Conservation (phyloP, 2,797 vertebrate genomes). For the Danio aesculapii region DNA sequence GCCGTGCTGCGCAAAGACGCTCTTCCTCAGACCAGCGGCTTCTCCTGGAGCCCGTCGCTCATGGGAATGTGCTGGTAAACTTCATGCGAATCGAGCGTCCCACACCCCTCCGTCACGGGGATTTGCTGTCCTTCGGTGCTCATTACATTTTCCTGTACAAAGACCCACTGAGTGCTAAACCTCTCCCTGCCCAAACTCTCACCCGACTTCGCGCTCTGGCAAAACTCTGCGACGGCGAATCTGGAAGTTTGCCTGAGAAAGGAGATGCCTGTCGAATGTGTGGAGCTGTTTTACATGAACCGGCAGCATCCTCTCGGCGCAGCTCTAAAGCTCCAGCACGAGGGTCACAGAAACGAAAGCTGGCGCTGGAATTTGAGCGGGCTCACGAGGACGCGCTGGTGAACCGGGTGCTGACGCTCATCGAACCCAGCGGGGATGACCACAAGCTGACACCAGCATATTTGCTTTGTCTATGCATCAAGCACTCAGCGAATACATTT, state of each 20-base stretch:
- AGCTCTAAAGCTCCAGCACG: slow-evolving; percentile 45
- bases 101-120: slow-evolving; percentile 87
- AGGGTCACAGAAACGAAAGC: slow-evolving; percentile 78
- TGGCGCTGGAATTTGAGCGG: slow-evolving; percentile 89
- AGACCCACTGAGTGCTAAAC: slow-evolving; percentile 87
- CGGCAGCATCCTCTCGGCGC: not conserved
- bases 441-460: slow-evolving; percentile 93
- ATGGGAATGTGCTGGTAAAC: slow-evolving; percentile 86
- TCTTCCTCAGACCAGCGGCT: slow-evolving; percentile 71
- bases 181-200: slow-evolving; percentile 85
- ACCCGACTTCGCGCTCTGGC: slow-evolving; percentile 82
- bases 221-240: slow-evolving; percentile 69
- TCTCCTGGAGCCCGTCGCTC: slow-evolving; percentile 86
- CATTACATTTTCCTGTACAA: slow-evolving; percentile 96
- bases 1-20: slow-evolving; percentile 68
- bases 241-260: slow-evolving; percentile 42
- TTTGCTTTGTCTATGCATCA: slow-evolving; percentile 93
- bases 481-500: slow-evolving; percentile 89
- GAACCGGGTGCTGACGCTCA: slow-evolving; percentile 87
- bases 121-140: slow-evolving; percentile 92
- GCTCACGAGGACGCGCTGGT: slow-evolving; percentile 86
- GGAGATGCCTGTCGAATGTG: slow-evolving; percentile 83
- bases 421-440: slow-evolving; percentile 89
- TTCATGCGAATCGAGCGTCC: slow-evolving; percentile 84
- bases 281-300: slow-evolving; percentile 79